Base-by-base conservation (phyloP, 35 echinoderm and acorn worm genomes). In the Amphiura filiformis region DNA sequence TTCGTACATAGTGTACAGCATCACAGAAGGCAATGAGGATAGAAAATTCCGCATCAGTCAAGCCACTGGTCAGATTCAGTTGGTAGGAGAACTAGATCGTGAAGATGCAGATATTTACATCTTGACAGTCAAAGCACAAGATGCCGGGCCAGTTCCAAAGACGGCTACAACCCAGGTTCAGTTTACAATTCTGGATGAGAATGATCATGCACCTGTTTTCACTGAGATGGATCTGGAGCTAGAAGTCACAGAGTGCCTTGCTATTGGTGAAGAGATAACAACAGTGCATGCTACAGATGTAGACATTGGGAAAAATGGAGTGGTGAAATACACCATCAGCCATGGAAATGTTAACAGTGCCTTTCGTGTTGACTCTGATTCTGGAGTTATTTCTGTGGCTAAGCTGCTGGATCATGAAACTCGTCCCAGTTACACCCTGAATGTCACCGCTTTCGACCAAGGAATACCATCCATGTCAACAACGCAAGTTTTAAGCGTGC, bases 341-440 rank as follows among this genome's bases (percentile, higher is more conserved):
- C 79, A 80, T 65, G 96, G 96, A 33, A 94, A 99, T 52, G 32
- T 78, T 26, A 78, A 91, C 30, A 81, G 78, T 14, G 84, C 89
- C 13, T 99, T 99, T 84, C 70, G 87, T 38, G 81, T 99, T 32
- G 86, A 94, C 78, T 80, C 87, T 39, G 80, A 88, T 49, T 86
- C 80, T 90, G 96, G 96, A 57, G 39, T 64, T 33, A 39, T 99
- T 38, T 85, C 83, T 83, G 81, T 99, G 30, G 84, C 93, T 41
- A 92, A 92, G 79, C 64, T 89, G 32, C 76, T 99, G 33, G 96
- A 99, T 82, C 93, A 95, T 87, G 96, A 99, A 86, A 94, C 93
- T 18, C 76, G 88, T 34, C 76, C 89, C 2, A 75, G 80, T 12
- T 99, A 94, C 85, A 80, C 64, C 13, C 77, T 99, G 34, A 95